Evolutionary conservation across 2,888 invertebrate species (phyloP).

Genomic region (Deilephila porcellus): DNA sequence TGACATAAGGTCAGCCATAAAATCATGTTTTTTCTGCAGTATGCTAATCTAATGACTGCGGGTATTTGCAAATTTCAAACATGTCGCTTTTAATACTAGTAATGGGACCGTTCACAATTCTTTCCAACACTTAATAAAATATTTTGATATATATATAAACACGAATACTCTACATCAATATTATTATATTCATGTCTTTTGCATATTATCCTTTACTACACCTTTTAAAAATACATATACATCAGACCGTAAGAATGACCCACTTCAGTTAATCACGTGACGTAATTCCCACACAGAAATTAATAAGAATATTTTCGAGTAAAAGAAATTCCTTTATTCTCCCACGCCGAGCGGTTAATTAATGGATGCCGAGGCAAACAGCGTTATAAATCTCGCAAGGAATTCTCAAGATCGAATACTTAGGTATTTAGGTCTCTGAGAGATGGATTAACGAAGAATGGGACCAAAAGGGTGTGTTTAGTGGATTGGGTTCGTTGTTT

Average conservation of each 20-base stretch:
- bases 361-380: slow-evolving; percentile 29
- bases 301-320: slow-evolving; percentile 25
- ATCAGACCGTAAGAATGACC: background rate
- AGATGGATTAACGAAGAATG: slow-evolving; percentile 1
- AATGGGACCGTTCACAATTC: too few species aligned
- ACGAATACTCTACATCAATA: too few species aligned
- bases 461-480: background rate
- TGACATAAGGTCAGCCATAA: too few species aligned
- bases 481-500: background rate
- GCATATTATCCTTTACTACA: too few species aligned
- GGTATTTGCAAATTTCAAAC: too few species aligned
- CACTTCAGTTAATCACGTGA: slow-evolving; percentile 5
- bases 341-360: slow-evolving; percentile 23
- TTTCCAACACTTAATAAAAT: too few species aligned
- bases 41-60: too few species aligned
- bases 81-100: too few species aligned
- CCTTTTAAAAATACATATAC: too few species aligned
- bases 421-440: slow-evolving; percentile 18
- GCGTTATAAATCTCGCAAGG: slow-evolving; percentile 20
- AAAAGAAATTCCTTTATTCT: slow-evolving; percentile 24
- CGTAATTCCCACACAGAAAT: slow-evolving; percentile 12
- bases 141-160: too few species aligned
- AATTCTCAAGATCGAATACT: slow-evolving; percentile 24
- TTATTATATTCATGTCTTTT: too few species aligned
- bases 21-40: too few species aligned